Percentiles rank a stretch among this genome's conserved stretches.
Conservation (phyloP, 1,140 invertebrate species). For the Drosophila paulistorum region DNA sequence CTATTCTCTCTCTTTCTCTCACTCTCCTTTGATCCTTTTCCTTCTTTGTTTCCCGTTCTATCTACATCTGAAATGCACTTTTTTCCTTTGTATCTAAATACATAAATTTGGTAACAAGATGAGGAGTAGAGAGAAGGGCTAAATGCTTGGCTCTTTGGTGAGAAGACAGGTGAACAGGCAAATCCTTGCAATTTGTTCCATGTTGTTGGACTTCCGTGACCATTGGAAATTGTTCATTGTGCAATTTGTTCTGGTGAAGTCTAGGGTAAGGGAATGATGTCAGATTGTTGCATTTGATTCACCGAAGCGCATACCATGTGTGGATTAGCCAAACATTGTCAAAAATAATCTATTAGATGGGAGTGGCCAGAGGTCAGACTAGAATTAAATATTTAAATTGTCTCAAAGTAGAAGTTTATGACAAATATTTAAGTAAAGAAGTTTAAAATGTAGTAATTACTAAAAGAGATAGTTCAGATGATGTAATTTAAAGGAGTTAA, state of each 20-base stretch:
- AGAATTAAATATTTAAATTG: background rate
- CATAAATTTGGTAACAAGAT: constrained; percentile 46
- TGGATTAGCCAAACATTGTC: constrained; percentile 39
- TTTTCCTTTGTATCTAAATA: constrained; percentile 53
- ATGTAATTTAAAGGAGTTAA: too few relatives aligned
- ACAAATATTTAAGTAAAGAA: too few relatives aligned
- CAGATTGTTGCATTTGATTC: constrained; percentile 29
- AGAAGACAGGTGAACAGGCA: constrained; percentile 27
- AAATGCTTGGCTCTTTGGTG: background rate
- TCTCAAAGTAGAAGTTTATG: background rate
- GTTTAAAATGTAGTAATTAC: too few relatives aligned
- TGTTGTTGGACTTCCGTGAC: constrained; percentile 34
- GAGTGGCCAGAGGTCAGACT: background rate
- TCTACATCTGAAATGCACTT: constrained; percentile 28
- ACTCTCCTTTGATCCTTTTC: background rate
- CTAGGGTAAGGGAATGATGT: constrained; percentile 23
- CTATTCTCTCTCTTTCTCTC: background rate
- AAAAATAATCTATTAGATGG: constrained; percentile 18
- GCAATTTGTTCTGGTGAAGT: constrained; percentile 39
- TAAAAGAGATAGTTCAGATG: too few relatives aligned
- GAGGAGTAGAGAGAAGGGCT: background rate
- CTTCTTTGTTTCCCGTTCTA: background rate
- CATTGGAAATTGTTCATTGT: constrained; percentile 48
- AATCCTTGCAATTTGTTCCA: constrained; percentile 61
- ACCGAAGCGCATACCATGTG: constrained; percentile 26